Base-by-base conservation (phyloP, 2,888 invertebrate genomes). In the Drosophila putrida region DNA sequence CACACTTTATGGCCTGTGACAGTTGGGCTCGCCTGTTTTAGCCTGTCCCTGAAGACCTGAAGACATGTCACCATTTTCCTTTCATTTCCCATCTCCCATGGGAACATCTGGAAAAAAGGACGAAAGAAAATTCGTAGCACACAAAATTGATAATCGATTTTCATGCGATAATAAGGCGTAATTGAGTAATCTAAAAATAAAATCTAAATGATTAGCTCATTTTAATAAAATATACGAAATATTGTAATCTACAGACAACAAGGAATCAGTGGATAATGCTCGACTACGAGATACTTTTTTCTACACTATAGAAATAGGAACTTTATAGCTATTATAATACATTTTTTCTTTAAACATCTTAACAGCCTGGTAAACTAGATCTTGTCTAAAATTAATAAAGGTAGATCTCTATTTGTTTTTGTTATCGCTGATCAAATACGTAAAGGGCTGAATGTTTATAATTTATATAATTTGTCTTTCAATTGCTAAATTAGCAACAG, bases 1-100 rank as follows among this genome's bases (percentile, higher is more conserved):
- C 80, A 70, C 62, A 78, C 71, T 79, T 79, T 82, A 78, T 75
- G 75, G 66, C 61, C 62, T 60, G 31, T 43, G 82, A 62, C 82
- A 81, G 35, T 78, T 73, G 72, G 72, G 67, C 13, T 15, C 59
- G 20, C 31, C 25, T 10, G 20, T 20, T 2, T 20, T 20, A 20
- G 20, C 20, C 20, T 57, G 35, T 39, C 27, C 46, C 50, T 47
- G 35, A 36, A n/a, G n/a, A 35, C 41, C 55, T 35, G 5, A 31
- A 25, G n/a, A 57, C 33, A 13, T 36, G 15, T 28, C 27, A 9
- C 13, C 15, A 5, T 27, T 25, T 43, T n/a, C 33, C n/a, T 35
- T 36, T 4, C 28, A 25, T 9, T 20, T 15, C 47, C n/a, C 35
- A 8, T 10, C 27, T n/a, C 41, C 47, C 5, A 31, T 2, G n/a